Evolutionary conservation across 2,888 invertebrate genomes (phyloP).

Genomic region (Stenotaenia linearis): DNA sequence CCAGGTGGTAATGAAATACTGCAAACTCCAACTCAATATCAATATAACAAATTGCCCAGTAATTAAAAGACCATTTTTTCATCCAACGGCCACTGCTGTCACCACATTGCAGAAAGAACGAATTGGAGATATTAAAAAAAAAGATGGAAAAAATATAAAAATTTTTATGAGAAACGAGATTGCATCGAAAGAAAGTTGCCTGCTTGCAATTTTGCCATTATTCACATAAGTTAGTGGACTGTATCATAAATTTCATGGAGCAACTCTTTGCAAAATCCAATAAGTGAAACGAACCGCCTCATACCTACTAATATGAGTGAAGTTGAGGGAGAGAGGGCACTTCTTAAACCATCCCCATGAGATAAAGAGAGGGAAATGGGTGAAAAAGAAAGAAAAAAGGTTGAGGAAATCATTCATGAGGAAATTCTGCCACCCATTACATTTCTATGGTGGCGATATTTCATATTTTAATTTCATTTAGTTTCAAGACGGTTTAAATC

Average conservation of each 20-base stretch:
- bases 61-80: background rate
- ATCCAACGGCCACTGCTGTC: background rate
- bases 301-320: slow-evolving; percentile 19
- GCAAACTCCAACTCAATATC: background rate
- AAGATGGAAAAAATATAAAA: background rate
- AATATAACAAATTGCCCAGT: background rate
- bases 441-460: background rate
- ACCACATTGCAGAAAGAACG: background rate
- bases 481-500: background rate
- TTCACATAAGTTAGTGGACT: slow-evolving; percentile 10
- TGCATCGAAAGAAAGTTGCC: slow-evolving; percentile 3
- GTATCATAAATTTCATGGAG: background rate
- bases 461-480: background rate
- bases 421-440: background rate
- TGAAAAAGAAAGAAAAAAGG: background rate
- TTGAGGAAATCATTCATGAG: background rate
- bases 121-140: background rate
- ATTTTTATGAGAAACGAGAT: slow-evolving; percentile 2
- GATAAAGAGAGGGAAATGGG: background rate
- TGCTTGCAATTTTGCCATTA: slow-evolving; percentile 3
- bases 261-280: slow-evolving; percentile 14
- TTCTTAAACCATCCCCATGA: slow-evolving; percentile 5
- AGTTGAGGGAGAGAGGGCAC: background rate
- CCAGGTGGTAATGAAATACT: background rate
- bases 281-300: slow-evolving; percentile 20